phyloP scores from a whole-genome alignment of 2,797 vertebrate species.

The Valencia hispanica region DNA sequence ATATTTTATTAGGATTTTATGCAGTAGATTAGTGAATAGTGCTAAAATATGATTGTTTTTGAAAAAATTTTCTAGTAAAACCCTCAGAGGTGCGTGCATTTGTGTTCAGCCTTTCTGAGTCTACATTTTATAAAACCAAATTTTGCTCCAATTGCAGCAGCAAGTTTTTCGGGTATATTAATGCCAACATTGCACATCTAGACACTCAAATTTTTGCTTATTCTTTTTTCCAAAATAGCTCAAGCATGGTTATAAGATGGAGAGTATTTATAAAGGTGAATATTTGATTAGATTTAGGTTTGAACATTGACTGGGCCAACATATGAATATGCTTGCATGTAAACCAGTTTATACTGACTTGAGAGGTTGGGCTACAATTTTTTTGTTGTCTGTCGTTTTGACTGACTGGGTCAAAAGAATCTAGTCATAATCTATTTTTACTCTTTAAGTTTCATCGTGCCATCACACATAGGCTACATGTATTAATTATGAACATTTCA shows the following conservation, averaged over 20 bases:
- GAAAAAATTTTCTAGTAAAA: neutral
- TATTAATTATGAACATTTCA: no score
- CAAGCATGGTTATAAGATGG: neutral
- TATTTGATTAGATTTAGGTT: neutral
- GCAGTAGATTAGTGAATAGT: neutral
- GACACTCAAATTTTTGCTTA: neutral
- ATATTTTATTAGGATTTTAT: neutral
- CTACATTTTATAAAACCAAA: neutral
- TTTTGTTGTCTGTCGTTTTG: no score
- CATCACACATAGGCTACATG: no score
- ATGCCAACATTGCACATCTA: neutral
- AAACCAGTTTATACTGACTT: no score
- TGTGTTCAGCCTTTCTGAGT: neutral
- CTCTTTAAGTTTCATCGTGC: no score
- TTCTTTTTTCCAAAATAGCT: neutral
- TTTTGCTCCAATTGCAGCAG: neutral
- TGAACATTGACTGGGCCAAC: neutral
- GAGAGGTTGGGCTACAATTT: no score
- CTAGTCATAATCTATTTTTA: no score
- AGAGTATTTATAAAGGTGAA: neutral
- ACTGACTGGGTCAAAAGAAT: no score
- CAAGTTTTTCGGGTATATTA: neutral
- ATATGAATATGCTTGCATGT: neutral
- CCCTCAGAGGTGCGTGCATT: neutral
- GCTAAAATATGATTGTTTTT: neutral